Base-by-base conservation (phyloP, 2,888 invertebrate genomes). In the Hyposoter dolosus region DNA sequence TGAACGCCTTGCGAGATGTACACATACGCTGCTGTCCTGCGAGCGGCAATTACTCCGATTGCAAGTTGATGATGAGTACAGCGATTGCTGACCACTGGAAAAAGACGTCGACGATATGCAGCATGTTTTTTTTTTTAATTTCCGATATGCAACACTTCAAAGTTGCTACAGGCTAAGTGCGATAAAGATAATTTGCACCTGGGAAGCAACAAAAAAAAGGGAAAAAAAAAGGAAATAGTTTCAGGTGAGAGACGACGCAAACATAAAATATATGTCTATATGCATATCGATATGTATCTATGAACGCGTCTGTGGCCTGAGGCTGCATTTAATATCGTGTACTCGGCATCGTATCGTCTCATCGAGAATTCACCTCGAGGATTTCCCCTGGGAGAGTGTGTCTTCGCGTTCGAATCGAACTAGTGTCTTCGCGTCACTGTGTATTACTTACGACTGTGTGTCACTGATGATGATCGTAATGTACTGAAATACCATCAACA, bases 31-130 rank as follows among this genome's bases (percentile, higher is more conserved):
- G 68, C 66, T 68, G 68, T 63, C 71, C 56, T 76, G 40, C 40
- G 63, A 50, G 32, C 76, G 45, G 85, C 83, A 83, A 85, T 85
- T 85, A 85, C 85, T 80, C 85, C 80, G 82, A 72, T 85, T 85
- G 80, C 65, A 43, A 66, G 66, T 40, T 56, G 53, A 71, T 71
- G 68, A 78, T 75, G 75, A 82, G 74, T 35, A 71, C 50, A 69
- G 45, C 53, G 69, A 45, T 28, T 63, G 69, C 79, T 35, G 60
- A 76, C 65, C 68, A 82, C 63, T 63, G 78, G 71, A 76, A 81
- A 69, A 60, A 50, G 45, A 47, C 76, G 15, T 60, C 76, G 53
- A 69, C 75, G 74, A 69, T 53, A 32, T 47, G 35, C 65, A 66
- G 40, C 77, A 28, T 23, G 63, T 63, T 35, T 56, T 35, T 60